phyloP scores from a whole-genome alignment of 1,140 invertebrate genomes.

The Manduca sexta region DNA sequence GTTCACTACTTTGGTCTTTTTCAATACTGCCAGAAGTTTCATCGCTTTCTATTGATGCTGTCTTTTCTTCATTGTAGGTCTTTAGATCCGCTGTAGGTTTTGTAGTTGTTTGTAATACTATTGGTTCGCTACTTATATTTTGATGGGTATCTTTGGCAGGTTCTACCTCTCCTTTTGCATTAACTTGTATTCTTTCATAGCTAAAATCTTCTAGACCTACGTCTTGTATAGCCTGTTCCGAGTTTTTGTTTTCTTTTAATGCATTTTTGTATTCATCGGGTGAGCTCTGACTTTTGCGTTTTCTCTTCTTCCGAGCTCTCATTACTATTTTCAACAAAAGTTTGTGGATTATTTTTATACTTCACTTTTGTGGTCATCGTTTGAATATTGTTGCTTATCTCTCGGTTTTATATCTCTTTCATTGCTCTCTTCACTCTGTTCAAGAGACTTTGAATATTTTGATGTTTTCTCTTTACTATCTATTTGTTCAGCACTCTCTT shows the following conservation, averaged over 20 bases:
- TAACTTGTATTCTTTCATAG: constrained; percentile 33
- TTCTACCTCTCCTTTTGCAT: constrained; percentile 28
- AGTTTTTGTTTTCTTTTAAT: neutral
- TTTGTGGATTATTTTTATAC: constrained; percentile 1
- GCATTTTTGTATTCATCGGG: constrained; percentile 2
- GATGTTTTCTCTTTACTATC: constrained; percentile 2
- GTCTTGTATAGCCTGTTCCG: constrained; percentile 19
- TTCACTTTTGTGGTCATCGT: constrained; percentile 5
- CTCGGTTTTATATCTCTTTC: constrained; percentile 13
- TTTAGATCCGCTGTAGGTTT: neutral
- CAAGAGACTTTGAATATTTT: constrained; percentile 1
- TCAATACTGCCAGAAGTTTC: constrained; percentile 10
- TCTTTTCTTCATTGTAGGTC: neutral
- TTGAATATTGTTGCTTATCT: constrained; percentile 5
- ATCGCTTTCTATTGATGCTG: neutral
- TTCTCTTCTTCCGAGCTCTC: constrained; percentile 4
- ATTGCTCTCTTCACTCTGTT: constrained; percentile 16
- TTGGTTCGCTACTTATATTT: constrained; percentile 4
- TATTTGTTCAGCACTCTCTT: constrained; percentile 8
- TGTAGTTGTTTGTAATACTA: neutral
- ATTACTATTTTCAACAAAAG: constrained; percentile 10
- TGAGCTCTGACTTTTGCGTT: neutral
- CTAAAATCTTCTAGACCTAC: constrained; percentile 39
- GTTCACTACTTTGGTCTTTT: constrained; percentile 17
- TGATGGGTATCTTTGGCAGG: constrained; percentile 21